Base-by-base conservation (phyloP, 1,140 invertebrate genomes). In the Pogonomyrmex barbatus region DNA sequence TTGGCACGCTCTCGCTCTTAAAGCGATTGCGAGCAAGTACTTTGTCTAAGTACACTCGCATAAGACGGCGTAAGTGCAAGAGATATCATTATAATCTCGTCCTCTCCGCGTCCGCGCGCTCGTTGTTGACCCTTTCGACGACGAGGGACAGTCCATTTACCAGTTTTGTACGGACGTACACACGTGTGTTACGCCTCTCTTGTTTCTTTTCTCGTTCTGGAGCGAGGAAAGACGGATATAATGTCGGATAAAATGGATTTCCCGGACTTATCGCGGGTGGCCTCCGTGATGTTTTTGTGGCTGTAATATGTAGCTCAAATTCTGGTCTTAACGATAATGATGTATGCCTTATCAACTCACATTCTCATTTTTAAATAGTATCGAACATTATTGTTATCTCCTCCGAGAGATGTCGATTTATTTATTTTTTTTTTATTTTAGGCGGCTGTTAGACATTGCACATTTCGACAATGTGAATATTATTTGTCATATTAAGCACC, bases 21-120 rank as follows among this genome's bases (percentile, higher is more conserved):
- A 88, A 91, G 91, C 90, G 91, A 93, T 93, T 91, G 86, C 85
- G 85, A 91, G 89, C 84, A 90, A 92, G 93, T 92, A 91, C 89
- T 91, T 92, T 92, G 92, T 92, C 89, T 87, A 90, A 93, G 92
- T 92, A 93, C 84, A 30, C 85, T 86, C 63, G 77, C 85, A 36
- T 56, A 81, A 82, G 63, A 87, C 65, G 77, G 87, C 86, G 89
- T 93, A 93, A 94, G 92, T 92, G 92, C 89, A 76, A 50, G 89
- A 87, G 92, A 93, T 92, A 93, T 93, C 90, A 67, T 30, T 62
- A 62, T 36, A 14, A 85, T 56, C 67, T 78, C 70, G 45, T n/a
- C 33, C 42, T n/a, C 47, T 45, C 10, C 14, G n/a, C 9, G 45
- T 30, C 58, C 81, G 50, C 33, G n/a, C 78, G 36, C 24, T 60